Conservation (phyloP, 2,888 invertebrate species). For the Drosophila lutescens region DNA sequence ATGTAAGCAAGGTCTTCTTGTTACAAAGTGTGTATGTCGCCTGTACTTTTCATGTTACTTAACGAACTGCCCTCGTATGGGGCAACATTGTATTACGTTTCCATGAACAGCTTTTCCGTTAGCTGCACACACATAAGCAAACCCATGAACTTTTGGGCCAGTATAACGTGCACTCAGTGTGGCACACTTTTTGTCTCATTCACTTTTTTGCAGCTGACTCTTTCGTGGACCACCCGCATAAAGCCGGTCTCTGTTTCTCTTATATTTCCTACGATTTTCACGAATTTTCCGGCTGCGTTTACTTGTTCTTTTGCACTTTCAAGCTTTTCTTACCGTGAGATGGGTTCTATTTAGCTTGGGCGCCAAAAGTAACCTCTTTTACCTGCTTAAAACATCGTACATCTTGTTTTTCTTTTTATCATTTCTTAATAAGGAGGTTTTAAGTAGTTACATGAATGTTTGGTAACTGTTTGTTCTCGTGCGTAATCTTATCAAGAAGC, state of each 20-base stretch:
- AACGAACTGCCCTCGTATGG: slow-evolving; percentile 28
- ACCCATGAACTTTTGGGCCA: slow-evolving; percentile 20
- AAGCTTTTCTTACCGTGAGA: background rate
- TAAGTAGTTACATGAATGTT: background rate
- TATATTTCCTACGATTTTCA: slow-evolving; percentile 20
- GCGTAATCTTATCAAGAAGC: slow-evolving; percentile 58
- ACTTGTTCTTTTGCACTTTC: background rate
- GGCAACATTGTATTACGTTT: slow-evolving; percentile 51
- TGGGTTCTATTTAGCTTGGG: background rate
- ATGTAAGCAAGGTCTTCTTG: background rate
- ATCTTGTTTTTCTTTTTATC: background rate
- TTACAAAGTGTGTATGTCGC: background rate
- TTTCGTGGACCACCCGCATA: slow-evolving; percentile 46
- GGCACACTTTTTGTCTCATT: slow-evolving; percentile 45
- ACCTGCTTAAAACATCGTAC: background rate
- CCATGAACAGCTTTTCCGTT: slow-evolving; percentile 23
- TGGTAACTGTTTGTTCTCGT: background rate
- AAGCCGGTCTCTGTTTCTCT: slow-evolving; percentile 20
- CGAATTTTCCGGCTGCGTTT: slow-evolving; percentile 1
- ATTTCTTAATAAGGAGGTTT: background rate
- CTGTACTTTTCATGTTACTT: slow-evolving; percentile 1
- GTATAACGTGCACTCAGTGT: slow-evolving; percentile 44
- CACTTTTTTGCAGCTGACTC: slow-evolving; percentile 19
- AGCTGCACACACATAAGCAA: slow-evolving; percentile 15
- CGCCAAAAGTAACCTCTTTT: background rate